Evolutionary conservation across 2,888 invertebrate genomes (phyloP), one percentile per base, ranked within the genome.

Genomic region (Tenthredo amoena): DNA sequence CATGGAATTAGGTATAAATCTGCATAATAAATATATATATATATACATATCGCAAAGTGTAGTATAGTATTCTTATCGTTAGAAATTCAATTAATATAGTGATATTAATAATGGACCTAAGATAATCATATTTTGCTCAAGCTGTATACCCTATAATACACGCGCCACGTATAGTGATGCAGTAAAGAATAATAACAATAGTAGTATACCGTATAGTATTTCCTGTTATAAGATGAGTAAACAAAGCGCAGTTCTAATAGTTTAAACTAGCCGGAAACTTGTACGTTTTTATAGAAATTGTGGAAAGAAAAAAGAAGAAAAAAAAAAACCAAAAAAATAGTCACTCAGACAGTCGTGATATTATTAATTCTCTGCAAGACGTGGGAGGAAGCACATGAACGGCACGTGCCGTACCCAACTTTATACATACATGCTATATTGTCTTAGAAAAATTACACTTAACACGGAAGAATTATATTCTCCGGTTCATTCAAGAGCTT

Each of bases 31-130:
- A n/a, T 55, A 55, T 26, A 62, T 62, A 62, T 26, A 62, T 10
- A 10, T 62, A 62, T 62, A n/a, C 6, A 21, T 26, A 26, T n/a
- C 62, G 21, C 21, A 26, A 26, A 21, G 62, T 21, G 62, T n/a
- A 62, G 40, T 43, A 3, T 47, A 15, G 47, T 47, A 34, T 21
- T 62, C 62, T 81, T 81, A 81, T 81, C 81, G 62, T 58, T 62
- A 9, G 62, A 62, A 81, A 81, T 81, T 81, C 81, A 81, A 81
- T 81, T 81, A 81, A 81, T 62, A 81, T 40, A 40, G 12, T 50
- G 37, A 81, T 58, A 37, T 50, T 81, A 81, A 81, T 81, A 81
- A 81, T 21, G 58, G 47, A 74, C 21, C 4, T 74, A 43, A 62
- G 58, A 62, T 74, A 74, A 81, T 62, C 37, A 40, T 40, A 55